These are phyloP conservation scores for Calliscelio sp. DNA, from an alignment of 2,888 invertebrate species.

Conservation along the genomic window DNA sequence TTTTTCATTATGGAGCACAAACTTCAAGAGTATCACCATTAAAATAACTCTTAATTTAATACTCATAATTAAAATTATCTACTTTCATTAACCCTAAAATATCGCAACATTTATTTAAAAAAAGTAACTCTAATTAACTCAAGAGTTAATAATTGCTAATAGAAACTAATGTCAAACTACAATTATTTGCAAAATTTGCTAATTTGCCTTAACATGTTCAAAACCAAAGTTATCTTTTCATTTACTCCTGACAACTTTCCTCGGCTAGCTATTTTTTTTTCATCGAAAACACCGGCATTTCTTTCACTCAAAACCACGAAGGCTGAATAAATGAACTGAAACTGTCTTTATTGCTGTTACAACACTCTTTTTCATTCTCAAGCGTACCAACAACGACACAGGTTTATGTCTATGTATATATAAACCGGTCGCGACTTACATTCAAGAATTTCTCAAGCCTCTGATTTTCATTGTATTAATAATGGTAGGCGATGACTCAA, in stretches of 20 bases:
- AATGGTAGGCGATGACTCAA: conserved; percentile 72
- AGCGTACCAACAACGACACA: conserved; percentile 52
- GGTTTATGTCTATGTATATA: conserved; percentile 58
- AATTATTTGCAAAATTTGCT: too few relatives aligned
- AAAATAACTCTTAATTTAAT: too few relatives aligned
- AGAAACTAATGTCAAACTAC: too few relatives aligned
- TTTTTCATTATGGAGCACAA: too few relatives aligned
- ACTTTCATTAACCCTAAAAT: too few relatives aligned
- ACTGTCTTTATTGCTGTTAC: conserved; percentile 63
- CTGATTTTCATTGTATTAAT: conserved; percentile 71
- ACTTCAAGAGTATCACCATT: too few relatives aligned
- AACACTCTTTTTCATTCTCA: conserved; percentile 58
- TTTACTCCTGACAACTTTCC: not conserved
- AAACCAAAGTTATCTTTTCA: too few relatives aligned
- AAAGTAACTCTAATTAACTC: too few relatives aligned
- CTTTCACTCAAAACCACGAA: conserved; percentile 32
- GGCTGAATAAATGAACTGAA: conserved; percentile 64
- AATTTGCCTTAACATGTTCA: too few relatives aligned
- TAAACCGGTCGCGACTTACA: conserved; percentile 68
- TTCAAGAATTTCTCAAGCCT: conserved; percentile 70
- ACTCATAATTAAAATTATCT: too few relatives aligned
- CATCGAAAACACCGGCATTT: conserved; percentile 21
- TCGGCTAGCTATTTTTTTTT: conserved; percentile 8
- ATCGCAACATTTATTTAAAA: too few relatives aligned
- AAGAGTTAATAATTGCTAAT: too few relatives aligned